Conservation (phyloP, 2,888 invertebrate genomes). For the Brenthis daphne region DNA sequence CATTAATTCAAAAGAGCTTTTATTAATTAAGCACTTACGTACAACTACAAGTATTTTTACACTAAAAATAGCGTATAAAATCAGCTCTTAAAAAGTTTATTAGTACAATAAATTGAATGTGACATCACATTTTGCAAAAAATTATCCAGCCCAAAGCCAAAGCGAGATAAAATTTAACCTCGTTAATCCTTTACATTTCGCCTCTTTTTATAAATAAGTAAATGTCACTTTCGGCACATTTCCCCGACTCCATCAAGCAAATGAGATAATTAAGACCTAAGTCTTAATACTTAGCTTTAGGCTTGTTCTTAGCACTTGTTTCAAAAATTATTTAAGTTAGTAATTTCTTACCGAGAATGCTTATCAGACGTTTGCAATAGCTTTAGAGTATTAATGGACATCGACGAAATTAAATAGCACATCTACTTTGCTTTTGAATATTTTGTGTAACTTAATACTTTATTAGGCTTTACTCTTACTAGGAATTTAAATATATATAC, state of each 20-base stretch:
- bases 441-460: too few relatives aligned
- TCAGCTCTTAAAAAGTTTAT: too few relatives aligned
- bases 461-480: too few relatives aligned
- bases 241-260: constrained; percentile 23
- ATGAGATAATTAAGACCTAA: constrained; percentile 37
- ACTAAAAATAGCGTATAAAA: too few relatives aligned
- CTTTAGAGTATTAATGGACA: background rate
- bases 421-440: too few relatives aligned
- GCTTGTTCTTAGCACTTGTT: constrained; percentile 32
- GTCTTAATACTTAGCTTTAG: constrained; percentile 29
- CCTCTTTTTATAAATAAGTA: constrained; percentile 27
- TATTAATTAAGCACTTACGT: too few relatives aligned
- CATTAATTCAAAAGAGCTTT: too few relatives aligned
- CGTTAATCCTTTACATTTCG: constrained; percentile 6
- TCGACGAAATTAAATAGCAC: too few relatives aligned
- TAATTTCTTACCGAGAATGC: constrained; percentile 25
- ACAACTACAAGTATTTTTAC: too few relatives aligned
- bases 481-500: background rate
- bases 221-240: constrained; percentile 33
- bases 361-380: constrained; percentile 1
- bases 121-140: background rate
- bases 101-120: background rate
- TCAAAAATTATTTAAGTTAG: constrained; percentile 35
- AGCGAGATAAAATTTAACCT: constrained; percentile 6
- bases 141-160: background rate